Evolutionary conservation across 2,888 invertebrate genomes (phyloP).

Genomic region (Strigamia crassipes): DNA sequence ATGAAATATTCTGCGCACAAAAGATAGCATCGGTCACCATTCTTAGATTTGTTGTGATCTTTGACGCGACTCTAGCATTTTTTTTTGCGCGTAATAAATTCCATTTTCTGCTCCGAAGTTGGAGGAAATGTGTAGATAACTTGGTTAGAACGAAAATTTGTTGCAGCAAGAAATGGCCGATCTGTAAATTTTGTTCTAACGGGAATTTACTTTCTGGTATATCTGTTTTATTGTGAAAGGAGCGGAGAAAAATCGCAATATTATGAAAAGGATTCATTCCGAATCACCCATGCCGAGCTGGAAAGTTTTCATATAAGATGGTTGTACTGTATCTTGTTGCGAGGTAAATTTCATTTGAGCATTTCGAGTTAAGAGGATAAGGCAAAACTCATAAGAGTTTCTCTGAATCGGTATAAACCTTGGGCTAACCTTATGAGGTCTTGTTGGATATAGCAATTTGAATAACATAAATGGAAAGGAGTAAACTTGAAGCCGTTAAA

Average conservation of each 20-base stretch:
- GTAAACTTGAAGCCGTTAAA: constrained; percentile 33
- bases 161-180: neutral
- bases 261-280: neutral
- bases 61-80: neutral
- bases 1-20: constrained; percentile 33
- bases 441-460: constrained; percentile 29
- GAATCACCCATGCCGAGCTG: neutral
- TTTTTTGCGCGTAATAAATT: neutral
- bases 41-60: constrained; percentile 31
- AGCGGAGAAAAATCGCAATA: neutral
- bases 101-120: neutral
- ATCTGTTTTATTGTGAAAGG: neutral
- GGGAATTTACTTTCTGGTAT: neutral
- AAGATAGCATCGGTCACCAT: constrained; percentile 4
- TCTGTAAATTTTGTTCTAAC: neutral
- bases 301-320: constrained; percentile 33
- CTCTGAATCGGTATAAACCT: constrained; percentile 3
- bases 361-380: constrained; percentile 33
- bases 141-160: neutral
- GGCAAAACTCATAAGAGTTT: constrained; percentile 39
- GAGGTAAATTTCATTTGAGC: constrained; percentile 29
- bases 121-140: neutral
- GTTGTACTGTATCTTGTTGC: constrained; percentile 5
- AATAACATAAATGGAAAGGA: constrained; percentile 28
- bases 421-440: constrained; percentile 22